These are phyloP conservation scores for Timema cristinae DNA, from an alignment of 2,888 invertebrate species.

Conservation along the genomic window DNA sequence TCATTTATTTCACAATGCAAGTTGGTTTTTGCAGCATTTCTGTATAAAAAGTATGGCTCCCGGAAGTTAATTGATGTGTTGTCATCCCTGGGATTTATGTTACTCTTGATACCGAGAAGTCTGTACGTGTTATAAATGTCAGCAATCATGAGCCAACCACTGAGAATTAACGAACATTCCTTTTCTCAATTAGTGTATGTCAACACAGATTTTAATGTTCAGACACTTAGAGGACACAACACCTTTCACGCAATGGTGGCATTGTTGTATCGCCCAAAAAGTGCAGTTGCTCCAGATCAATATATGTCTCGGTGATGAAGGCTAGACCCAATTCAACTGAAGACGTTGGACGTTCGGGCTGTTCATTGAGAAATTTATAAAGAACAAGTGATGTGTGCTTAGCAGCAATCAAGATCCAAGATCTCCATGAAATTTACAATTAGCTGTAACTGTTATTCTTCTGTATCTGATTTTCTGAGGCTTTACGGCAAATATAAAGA, in stretches of 20 bases:
- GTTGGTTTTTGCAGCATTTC: neutral
- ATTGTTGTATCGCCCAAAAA: neutral
- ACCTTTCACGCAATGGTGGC: neutral
- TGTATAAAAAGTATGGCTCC: constrained; percentile 2
- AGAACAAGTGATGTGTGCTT: neutral
- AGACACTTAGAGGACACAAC: neutral
- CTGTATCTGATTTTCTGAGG: neutral
- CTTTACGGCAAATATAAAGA: too few relatives aligned
- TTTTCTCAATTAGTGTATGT: neutral
- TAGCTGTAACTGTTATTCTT: neutral
- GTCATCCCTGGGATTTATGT: neutral
- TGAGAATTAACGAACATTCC: neutral
- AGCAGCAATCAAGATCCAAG: neutral
- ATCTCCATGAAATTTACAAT: neutral
- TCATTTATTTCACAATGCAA: neutral
- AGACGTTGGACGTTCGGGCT: neutral
- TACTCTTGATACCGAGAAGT: neutral
- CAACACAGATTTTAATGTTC: neutral
- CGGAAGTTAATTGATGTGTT: neutral
- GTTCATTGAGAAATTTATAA: neutral
- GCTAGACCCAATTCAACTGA: neutral
- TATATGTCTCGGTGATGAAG: neutral
- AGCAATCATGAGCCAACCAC: neutral
- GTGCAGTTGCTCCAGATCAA: neutral
- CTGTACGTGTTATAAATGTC: neutral